Conservation (phyloP, 2,888 invertebrate species). For the Campoletis raptor region DNA sequence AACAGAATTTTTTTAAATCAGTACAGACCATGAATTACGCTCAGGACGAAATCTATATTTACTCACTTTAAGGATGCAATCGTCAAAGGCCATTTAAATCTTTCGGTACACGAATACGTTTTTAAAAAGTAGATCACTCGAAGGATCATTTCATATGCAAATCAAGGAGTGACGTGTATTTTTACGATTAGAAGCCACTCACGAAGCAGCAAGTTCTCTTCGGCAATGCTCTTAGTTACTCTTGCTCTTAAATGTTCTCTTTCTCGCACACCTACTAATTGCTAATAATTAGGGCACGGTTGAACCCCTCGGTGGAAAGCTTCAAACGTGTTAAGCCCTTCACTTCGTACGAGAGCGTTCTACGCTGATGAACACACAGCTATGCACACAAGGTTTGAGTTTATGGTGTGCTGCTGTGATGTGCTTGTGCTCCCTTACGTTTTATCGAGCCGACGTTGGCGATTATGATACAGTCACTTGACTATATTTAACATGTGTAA, state of each 20-base stretch:
- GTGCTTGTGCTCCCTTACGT: slow-evolving; percentile 44
- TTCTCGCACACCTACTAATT: slow-evolving; percentile 42
- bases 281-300: slow-evolving; percentile 68
- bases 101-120: background rate
- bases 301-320: slow-evolving; percentile 61
- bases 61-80: background rate
- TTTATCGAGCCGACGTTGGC: slow-evolving; percentile 49
- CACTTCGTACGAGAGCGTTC: slow-evolving; percentile 28
- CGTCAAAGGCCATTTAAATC: background rate
- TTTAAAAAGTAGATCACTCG: background rate
- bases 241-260: slow-evolving; percentile 26
- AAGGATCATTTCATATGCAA: background rate
- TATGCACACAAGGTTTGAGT: slow-evolving; percentile 2
- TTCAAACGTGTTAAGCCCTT: slow-evolving; percentile 56
- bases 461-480: slow-evolving; percentile 48
- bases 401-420: slow-evolving; percentile 12
- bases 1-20: background rate
- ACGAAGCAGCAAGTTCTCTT: background rate
- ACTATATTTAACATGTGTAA: slow-evolving; percentile 11
- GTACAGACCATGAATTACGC: background rate
- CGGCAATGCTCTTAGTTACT: background rate
- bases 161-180: background rate
- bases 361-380: slow-evolving; percentile 43
- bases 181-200: background rate
- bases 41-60: background rate